Evolutionary conservation across 1,140 invertebrate genomes (phyloP), one percentile per base, ranked within the genome.

Genomic region (Heliconius nattereri): DNA sequence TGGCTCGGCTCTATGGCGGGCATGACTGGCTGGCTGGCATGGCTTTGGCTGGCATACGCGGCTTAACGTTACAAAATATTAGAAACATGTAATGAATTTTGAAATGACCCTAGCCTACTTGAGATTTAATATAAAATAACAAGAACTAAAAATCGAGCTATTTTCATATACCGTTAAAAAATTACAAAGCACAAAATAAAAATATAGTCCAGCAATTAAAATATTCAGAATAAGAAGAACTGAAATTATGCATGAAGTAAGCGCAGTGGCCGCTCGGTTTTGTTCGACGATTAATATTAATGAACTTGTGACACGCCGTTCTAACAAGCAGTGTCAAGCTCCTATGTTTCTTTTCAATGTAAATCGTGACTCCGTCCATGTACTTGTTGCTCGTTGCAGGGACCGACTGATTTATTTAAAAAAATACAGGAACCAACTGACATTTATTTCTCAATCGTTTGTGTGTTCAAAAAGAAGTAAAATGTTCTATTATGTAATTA

Each of bases 231-330:
- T 83, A 86, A 80, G 83, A 80, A 79, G 84, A 79, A 83, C 83
- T 82, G 86, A 89, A 91, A 90, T 92, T 92, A 93, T 92, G 90
- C 90, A 92, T 88, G 87, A 87, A 91, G 86, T 84, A 87, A 89
- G 84, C 87, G 85, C 86, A 88, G 86, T 90, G 85, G 87, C 86
- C 88, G 84, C 80, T 85, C 75, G 81, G 84, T 85, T 85, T 88
- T 83, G 78, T 84, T 82, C 84, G 78, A 82, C 87, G 86, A 91
- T 91, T 91, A 93, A 93, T 92, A 91, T 93, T 91, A 92, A 93
- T 92, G 91, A 91, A 86, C 76, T 83, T 84, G 89, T 89, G 90
- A 89, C 91, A 90, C 87, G 85, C 85, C 85, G 87, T 86, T 86
- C 87, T 85, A 84, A 85, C 82, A 78, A 82, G 80, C 85, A 66